phyloP scores from a whole-genome alignment of 2,113 vertebrate genomes.

The Microcebus tavaratra region DNA sequence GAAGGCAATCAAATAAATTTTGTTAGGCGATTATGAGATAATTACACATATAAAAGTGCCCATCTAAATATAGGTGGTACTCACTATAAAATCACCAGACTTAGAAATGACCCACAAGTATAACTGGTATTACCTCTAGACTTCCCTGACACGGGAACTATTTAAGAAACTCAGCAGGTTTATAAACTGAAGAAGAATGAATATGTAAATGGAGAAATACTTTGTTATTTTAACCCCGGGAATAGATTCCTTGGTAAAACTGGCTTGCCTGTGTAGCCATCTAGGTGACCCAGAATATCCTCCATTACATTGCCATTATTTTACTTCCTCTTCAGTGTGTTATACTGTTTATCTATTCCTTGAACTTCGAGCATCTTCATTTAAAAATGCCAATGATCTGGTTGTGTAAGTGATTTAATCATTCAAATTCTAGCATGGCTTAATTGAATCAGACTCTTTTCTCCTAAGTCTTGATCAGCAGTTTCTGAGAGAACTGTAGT shows the following conservation, averaged over 20 bases:
- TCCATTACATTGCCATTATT: neutral
- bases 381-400: neutral
- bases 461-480: neutral
- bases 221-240: neutral
- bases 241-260: constrained; percentile 12
- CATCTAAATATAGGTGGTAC: neutral
- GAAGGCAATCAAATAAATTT: neutral
- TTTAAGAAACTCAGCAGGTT: neutral
- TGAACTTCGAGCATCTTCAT: neutral
- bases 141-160: neutral
- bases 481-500: neutral
- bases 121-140: neutral
- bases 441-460: neutral
- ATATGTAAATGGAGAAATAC: constrained; percentile 3
- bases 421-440: neutral
- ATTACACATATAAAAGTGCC: neutral
- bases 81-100: neutral
- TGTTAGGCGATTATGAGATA: neutral
- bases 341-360: neutral
- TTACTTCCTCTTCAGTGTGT: constrained; percentile 7
- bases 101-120: neutral
- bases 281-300: neutral
- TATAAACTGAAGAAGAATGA: neutral
- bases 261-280: neutral
- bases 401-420: neutral